These are phyloP conservation scores for Echinarachnius parma DNA, from an alignment of 53 echinoderm and acorn worm species.

Conservation along the genomic window DNA sequence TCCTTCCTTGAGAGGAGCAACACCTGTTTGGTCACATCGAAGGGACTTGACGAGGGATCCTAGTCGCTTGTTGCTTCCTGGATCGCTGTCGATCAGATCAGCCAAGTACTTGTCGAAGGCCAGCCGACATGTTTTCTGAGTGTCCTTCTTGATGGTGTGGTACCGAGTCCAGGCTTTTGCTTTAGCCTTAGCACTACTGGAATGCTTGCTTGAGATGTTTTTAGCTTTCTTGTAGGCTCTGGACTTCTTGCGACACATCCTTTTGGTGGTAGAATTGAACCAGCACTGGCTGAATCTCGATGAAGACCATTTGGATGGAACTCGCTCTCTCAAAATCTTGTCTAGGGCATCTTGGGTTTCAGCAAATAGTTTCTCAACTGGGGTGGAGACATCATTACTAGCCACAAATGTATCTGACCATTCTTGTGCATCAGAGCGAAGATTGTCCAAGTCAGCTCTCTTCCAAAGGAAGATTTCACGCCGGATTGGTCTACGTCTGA, in stretches of 20 bases:
- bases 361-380: conserved; percentile 1
- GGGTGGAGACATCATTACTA: conserved; percentile 1
- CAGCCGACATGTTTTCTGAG: conserved; percentile 15
- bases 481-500: conserved; percentile 24
- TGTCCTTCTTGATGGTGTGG: conserved; percentile 2
- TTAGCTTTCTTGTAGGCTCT: conserved; percentile 37
- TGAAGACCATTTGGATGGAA: conserved; percentile 35
- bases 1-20: conserved; percentile 11
- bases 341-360: conserved; percentile 20
- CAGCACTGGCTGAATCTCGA: conserved; percentile 23
- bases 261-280: conserved; percentile 23
- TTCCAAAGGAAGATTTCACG: conserved; percentile 35
- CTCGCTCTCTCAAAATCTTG: conserved; percentile 17
- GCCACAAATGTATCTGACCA: too few relatives aligned
- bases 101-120: conserved; percentile 39
- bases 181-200: background rate
- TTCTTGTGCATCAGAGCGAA: conserved; percentile 9
- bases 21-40: conserved; percentile 13
- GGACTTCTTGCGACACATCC: conserved; percentile 32
- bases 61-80: conserved; percentile 19
- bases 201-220: background rate
- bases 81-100: conserved; percentile 23
- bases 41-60: conserved; percentile 19
- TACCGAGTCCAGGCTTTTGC: conserved; percentile 24
- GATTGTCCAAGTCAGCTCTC: conserved; percentile 21